phyloP scores from a whole-genome alignment of 2,113 vertebrate species.

The Actenoides hombroni region DNA sequence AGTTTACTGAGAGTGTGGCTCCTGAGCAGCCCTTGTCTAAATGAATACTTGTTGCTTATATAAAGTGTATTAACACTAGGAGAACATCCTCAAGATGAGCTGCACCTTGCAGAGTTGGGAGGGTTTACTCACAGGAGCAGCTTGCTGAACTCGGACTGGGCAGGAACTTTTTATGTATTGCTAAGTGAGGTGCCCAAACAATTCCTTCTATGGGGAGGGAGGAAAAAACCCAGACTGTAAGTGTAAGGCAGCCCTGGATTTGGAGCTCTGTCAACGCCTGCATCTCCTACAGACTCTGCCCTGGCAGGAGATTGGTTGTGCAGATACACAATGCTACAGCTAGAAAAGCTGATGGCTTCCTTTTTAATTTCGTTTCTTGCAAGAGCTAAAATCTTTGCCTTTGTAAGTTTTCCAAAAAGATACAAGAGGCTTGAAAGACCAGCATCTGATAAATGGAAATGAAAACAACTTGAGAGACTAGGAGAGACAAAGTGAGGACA shows the following conservation, averaged over 20 bases:
- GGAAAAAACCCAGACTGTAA: neutral
- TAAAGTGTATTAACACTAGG: neutral
- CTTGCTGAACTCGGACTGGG: accelerated
- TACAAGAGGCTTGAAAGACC: neutral
- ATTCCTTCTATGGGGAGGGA: neutral
- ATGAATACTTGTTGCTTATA: neutral
- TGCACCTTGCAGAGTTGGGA: neutral
- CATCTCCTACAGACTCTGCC: neutral
- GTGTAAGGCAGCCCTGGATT: neutral
- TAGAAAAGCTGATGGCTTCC: neutral
- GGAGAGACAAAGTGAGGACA: neutral
- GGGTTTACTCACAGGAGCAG: neutral
- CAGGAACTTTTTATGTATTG: neutral
- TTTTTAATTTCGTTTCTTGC: neutral
- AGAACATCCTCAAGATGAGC: neutral
- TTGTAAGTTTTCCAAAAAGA: neutral
- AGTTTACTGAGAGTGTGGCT: neutral
- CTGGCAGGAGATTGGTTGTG: neutral
- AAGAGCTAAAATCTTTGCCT: neutral
- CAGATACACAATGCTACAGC: accelerated
- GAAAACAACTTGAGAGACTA: neutral
- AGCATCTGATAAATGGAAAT: neutral
- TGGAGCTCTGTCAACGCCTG: neutral
- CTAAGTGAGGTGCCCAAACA: neutral
- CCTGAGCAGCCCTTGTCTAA: neutral